These are phyloP conservation scores for Trypoxylon attenuatum DNA, from an alignment of 2,888 invertebrate species.

Conservation along the genomic window DNA sequence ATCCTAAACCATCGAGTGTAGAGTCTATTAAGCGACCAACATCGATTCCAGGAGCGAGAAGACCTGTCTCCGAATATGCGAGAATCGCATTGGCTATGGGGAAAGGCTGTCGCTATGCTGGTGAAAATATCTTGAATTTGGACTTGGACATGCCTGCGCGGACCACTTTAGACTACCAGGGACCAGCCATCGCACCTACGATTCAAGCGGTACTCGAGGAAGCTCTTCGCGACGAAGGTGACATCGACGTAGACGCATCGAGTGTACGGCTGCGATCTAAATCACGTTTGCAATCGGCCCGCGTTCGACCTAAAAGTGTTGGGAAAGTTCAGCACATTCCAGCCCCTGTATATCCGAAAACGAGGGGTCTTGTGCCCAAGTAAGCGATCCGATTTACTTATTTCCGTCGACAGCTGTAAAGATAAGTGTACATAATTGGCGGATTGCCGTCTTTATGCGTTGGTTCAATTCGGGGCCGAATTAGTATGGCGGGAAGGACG, in stretches of 20 bases:
- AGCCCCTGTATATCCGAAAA: slow-evolving; percentile 72
- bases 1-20: slow-evolving; percentile 72
- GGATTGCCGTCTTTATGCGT: slow-evolving; percentile 31
- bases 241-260: slow-evolving; percentile 72
- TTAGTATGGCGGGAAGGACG: neutral
- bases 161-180: slow-evolving; percentile 85
- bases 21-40: slow-evolving; percentile 78
- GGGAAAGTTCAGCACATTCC: slow-evolving; percentile 69
- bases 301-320: slow-evolving; percentile 68
- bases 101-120: slow-evolving; percentile 74
- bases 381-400: slow-evolving; percentile 41
- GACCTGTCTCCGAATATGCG: slow-evolving; percentile 81
- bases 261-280: slow-evolving; percentile 63
- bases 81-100: slow-evolving; percentile 76
- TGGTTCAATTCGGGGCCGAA: slow-evolving; percentile 19
- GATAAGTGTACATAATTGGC: slow-evolving; percentile 50
- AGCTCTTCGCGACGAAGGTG: slow-evolving; percentile 71
- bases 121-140: slow-evolving; percentile 85
- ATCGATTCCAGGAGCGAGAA: slow-evolving; percentile 79
- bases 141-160: slow-evolving; percentile 85
- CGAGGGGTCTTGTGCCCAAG: slow-evolving; percentile 71
- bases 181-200: slow-evolving; percentile 83
- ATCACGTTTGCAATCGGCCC: slow-evolving; percentile 65
- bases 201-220: slow-evolving; percentile 78
- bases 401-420: slow-evolving; percentile 36